Percentiles rank a stretch among this genome's conserved stretches.
Evolutionary conservation across 1,140 invertebrate genomes (phyloP).

Genomic region (Doryteuthis pealeii): DNA sequence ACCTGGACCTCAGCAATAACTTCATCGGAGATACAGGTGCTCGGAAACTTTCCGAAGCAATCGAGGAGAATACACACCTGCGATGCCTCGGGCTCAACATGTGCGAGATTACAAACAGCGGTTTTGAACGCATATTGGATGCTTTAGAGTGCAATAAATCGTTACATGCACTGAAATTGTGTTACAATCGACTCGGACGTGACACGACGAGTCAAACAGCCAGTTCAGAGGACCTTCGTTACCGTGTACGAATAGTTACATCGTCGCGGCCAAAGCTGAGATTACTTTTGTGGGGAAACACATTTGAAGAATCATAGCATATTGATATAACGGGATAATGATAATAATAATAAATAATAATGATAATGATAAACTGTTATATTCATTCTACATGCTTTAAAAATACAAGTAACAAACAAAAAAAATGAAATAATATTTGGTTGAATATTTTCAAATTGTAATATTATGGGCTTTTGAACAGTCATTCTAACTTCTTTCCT

Average conservation of each 20-base stretch:
- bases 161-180: constrained; percentile 45
- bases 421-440: no score
- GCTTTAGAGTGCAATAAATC: constrained; percentile 49
- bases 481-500: no score
- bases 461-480: no score
- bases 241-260: constrained; percentile 49
- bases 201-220: constrained; percentile 41
- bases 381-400: no score
- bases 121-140: constrained; percentile 51
- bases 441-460: no score
- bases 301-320: constrained; percentile 43
- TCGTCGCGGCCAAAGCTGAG: constrained; percentile 56
- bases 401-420: no score
- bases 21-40: constrained; percentile 48
- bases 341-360: constrained; percentile 3
- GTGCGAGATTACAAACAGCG: constrained; percentile 55
- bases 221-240: constrained; percentile 48
- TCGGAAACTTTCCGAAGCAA: constrained; percentile 40
- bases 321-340: no score
- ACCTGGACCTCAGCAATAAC: constrained; percentile 54
- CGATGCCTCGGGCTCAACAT: constrained; percentile 54
- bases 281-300: constrained; percentile 56
- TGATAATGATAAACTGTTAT: not conserved
- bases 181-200: constrained; percentile 48
- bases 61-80: constrained; percentile 49